Percentiles rank a stretch among this genome's conserved stretches.
phyloP scores from a whole-genome alignment of 2,888 invertebrate species.

The Catotricha subobsoleta region DNA sequence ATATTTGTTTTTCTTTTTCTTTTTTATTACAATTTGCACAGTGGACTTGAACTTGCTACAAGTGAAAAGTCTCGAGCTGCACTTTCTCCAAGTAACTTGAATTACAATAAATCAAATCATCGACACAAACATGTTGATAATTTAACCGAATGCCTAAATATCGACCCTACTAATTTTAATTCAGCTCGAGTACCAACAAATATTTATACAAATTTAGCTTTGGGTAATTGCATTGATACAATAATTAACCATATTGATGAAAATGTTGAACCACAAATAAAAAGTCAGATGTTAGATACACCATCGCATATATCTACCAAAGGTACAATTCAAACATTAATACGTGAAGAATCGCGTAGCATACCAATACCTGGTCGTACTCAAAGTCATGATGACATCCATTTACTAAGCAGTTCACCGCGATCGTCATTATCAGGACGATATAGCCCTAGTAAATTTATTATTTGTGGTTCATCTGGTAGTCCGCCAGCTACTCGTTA shows the following conservation, averaged over 20 bases:
- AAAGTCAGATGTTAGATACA: background rate
- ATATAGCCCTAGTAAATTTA: background rate
- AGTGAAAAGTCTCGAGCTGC: too few relatives aligned
- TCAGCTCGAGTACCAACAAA: background rate
- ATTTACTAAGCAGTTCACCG: background rate
- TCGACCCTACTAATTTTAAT: too few relatives aligned
- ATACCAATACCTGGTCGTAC: constrained; percentile 6
- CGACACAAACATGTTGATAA: too few relatives aligned
- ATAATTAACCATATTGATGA: too few relatives aligned
- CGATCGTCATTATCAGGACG: background rate
- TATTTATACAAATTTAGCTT: constrained; percentile 8
- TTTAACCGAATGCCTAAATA: too few relatives aligned
- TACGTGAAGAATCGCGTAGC: background rate
- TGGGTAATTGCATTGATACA: constrained; percentile 5
- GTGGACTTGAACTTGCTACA: too few relatives aligned
- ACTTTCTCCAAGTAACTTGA: too few relatives aligned
- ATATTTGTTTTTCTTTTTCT: too few relatives aligned
- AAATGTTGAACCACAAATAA: too few relatives aligned
- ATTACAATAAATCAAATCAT: too few relatives aligned
- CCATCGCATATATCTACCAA: too few relatives aligned
- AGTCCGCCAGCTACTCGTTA: constrained; percentile 1
- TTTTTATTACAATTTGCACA: too few relatives aligned
- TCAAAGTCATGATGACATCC: constrained; percentile 3
- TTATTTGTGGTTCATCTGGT: constrained; percentile 1
- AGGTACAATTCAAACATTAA: constrained; percentile 4